phyloP scores from a whole-genome alignment of 2,888 invertebrate genomes.

The Heliconius sara region DNA sequence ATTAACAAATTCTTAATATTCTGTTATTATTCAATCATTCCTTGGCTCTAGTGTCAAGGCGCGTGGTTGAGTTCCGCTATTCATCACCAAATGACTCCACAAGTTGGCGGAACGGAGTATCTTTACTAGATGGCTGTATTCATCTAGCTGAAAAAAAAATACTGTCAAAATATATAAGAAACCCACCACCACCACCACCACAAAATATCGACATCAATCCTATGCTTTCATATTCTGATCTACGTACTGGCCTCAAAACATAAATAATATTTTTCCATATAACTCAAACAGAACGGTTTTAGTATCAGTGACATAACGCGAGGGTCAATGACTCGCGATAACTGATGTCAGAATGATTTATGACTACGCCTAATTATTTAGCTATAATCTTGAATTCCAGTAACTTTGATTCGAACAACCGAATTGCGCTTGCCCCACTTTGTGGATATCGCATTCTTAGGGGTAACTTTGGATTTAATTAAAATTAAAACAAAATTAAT shows the following conservation, averaged over 20 bases:
- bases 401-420: constrained; percentile 43
- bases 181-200: no score
- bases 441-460: constrained; percentile 4
- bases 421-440: constrained; percentile 25
- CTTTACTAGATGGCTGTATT: no score
- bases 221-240: neutral
- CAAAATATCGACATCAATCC: no score
- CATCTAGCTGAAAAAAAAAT: no score
- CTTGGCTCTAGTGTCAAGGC: no score
- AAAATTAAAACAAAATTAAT: constrained; percentile 3
- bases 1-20: no score
- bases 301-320: constrained; percentile 55
- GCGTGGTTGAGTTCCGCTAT: no score
- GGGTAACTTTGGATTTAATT: neutral
- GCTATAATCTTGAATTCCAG: constrained; percentile 56
- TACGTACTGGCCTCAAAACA: neutral
- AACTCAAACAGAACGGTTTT: neutral
- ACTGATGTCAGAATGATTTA: constrained; percentile 53
- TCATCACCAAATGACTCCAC: no score
- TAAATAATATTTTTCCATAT: constrained; percentile 2
- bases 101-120: no score
- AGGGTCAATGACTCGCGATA: constrained; percentile 55
- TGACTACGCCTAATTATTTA: constrained; percentile 63
- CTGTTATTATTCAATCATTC: no score
- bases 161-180: no score